Evolutionary conservation across 2,888 invertebrate genomes (phyloP).

Genomic region (Pteria penguin): DNA sequence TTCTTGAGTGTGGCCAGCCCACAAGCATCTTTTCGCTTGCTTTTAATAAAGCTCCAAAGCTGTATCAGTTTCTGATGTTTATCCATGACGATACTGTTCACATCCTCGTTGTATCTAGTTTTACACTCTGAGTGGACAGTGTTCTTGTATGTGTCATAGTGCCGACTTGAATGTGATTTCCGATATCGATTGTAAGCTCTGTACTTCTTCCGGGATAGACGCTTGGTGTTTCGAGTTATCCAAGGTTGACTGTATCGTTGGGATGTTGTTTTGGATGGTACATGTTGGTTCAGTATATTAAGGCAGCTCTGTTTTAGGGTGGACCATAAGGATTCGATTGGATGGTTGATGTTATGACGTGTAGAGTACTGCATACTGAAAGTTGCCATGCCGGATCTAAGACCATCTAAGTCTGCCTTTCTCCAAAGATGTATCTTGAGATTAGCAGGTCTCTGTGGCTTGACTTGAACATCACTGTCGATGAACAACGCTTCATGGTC

Average conservation of each 20-base stretch:
- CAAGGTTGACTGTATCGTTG: background rate
- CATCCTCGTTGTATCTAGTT: background rate
- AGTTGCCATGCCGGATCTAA: background rate
- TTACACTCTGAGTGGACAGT: background rate
- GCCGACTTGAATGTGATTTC: background rate
- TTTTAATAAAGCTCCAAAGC: constrained; percentile 6
- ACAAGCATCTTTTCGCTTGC: background rate
- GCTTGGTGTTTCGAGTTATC: background rate
- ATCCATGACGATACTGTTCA: constrained; percentile 1
- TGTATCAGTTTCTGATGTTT: background rate
- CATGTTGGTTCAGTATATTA: background rate
- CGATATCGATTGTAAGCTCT: background rate
- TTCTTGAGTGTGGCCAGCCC: background rate
- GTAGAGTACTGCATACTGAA: background rate
- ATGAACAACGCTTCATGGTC: too few relatives aligned
- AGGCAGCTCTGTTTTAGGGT: background rate
- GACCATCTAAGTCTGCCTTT: background rate
- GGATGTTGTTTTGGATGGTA: constrained; percentile 6
- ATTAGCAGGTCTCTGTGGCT: too few relatives aligned
- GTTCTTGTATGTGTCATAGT: background rate
- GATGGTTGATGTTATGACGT: background rate
- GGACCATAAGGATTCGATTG: background rate
- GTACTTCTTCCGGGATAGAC: background rate
- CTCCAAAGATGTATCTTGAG: constrained; percentile 13
- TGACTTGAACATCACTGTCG: too few relatives aligned